phyloP scores from a whole-genome alignment of 2,797 vertebrate genomes.

The Oophaga sylvatica region DNA sequence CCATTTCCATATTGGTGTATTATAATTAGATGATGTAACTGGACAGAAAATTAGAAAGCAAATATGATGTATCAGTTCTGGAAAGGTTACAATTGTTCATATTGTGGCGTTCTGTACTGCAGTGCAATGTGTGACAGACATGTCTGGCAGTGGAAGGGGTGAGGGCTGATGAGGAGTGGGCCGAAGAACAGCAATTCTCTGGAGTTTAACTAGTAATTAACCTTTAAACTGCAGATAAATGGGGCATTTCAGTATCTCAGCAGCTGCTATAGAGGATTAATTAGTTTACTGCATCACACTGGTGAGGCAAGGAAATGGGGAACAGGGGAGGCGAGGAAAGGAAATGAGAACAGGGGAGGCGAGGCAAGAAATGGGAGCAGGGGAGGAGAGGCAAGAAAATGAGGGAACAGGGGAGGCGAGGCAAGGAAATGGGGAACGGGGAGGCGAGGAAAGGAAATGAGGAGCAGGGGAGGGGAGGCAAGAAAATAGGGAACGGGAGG shows the following conservation, averaged over 20 bases:
- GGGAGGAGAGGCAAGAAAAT: no score
- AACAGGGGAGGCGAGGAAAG: not conserved
- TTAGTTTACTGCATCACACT: slow-evolving; percentile 46
- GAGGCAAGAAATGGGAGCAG: no score
- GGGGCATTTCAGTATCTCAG: slow-evolving; percentile 55
- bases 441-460: no score
- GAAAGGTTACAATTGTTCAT: not conserved
- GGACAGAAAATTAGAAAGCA: not conserved
- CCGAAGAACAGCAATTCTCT: slow-evolving; percentile 37
- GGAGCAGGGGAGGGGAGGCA: no score
- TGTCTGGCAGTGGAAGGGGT: slow-evolving; percentile 21
- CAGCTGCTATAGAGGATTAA: slow-evolving; percentile 53
- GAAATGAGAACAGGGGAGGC: no score
- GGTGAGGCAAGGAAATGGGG: slow-evolving; percentile 15
- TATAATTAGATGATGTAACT: not conserved
- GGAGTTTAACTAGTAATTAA: slow-evolving; percentile 58
- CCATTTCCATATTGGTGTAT: not conserved
- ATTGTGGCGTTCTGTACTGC: not conserved
- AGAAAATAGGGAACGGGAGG: no score
- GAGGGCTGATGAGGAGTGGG: slow-evolving; percentile 19
- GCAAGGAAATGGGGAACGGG: no score
- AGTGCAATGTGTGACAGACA: slow-evolving; percentile 18
- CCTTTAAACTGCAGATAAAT: slow-evolving; percentile 62
- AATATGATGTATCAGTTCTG: not conserved
- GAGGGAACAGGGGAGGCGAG: no score